A percentile compares a stretch with the other conserved stretches of the same genome.
These are phyloP conservation scores for Octopus sinensis DNA, from an alignment of 1,140 invertebrate genomes.

Conservation along the genomic window DNA sequence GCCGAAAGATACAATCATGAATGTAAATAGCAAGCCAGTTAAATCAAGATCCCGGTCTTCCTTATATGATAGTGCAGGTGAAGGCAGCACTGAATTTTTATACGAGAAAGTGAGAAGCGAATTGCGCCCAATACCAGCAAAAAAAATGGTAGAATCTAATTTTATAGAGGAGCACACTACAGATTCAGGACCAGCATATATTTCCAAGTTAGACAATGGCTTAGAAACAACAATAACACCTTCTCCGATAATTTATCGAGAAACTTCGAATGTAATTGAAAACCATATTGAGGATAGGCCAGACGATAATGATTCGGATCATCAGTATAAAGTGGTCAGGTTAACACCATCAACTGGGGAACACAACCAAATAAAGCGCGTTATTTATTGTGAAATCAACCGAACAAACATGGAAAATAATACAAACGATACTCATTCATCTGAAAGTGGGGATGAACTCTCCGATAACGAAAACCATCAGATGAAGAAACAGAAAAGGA, in stretches of 20 bases:
- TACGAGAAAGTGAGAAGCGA: background rate
- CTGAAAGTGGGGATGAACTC: background rate
- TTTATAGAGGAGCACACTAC: no score
- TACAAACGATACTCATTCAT: background rate
- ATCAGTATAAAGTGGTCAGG: background rate
- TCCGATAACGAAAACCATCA: constrained; percentile 7
- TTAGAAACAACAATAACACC: background rate
- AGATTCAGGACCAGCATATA: background rate
- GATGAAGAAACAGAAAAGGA: background rate
- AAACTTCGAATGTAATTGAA: background rate
- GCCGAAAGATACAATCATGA: background rate
- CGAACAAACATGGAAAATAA: background rate
- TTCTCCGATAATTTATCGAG: background rate
- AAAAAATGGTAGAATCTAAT: background rate
- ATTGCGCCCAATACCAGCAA: background rate
- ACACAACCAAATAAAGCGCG: background rate
- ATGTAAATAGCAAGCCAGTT: background rate
- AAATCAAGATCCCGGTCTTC: background rate
- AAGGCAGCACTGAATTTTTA: background rate
- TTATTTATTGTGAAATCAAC: background rate
- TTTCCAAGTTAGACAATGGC: background rate
- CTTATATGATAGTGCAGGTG: background rate
- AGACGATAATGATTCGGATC: background rate
- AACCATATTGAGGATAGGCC: background rate
- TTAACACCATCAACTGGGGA: background rate